Evolutionary conservation across 1,140 invertebrate genomes (phyloP).

Genomic region (Liolophura sinensis): DNA sequence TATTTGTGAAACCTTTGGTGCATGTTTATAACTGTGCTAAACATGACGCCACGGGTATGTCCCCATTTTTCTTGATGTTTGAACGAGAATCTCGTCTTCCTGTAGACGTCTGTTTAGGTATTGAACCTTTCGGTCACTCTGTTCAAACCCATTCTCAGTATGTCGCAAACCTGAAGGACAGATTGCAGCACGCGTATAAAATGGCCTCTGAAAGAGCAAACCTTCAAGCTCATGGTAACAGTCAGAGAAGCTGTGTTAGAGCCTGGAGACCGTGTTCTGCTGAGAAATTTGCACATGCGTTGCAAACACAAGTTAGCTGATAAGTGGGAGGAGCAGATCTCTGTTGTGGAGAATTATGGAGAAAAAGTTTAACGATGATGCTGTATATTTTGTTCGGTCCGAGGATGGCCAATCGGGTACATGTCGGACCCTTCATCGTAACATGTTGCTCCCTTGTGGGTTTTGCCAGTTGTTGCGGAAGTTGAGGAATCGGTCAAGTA

Average conservation of each 20-base stretch:
- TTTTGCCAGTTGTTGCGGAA: too few relatives aligned
- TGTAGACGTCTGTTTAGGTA: too few relatives aligned
- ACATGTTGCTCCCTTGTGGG: not conserved
- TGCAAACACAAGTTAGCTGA: not conserved
- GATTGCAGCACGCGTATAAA: not conserved
- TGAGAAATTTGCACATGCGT: not conserved
- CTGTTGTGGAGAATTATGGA: not conserved
- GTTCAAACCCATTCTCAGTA: too few relatives aligned
- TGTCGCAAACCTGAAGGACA: not conserved
- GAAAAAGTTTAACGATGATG: too few relatives aligned
- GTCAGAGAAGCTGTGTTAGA: not conserved
- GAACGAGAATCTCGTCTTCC: constrained; percentile 15
- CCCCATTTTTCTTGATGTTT: constrained; percentile 20
- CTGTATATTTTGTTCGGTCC: too few relatives aligned
- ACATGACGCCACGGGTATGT: constrained; percentile 15
- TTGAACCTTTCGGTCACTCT: too few relatives aligned
- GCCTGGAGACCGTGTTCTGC: not conserved
- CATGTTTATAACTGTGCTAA: constrained; percentile 20
- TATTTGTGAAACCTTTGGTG: constrained; percentile 8
- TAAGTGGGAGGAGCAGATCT: not conserved
- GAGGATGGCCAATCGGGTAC: too few relatives aligned
- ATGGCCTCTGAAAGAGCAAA: not conserved
- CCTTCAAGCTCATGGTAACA: not conserved
- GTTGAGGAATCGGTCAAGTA: too few relatives aligned
- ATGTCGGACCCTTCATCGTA: not conserved